These are phyloP conservation scores for Eidolon helvum DNA, from an alignment of 2,113 vertebrate species.

Conservation along the genomic window DNA sequence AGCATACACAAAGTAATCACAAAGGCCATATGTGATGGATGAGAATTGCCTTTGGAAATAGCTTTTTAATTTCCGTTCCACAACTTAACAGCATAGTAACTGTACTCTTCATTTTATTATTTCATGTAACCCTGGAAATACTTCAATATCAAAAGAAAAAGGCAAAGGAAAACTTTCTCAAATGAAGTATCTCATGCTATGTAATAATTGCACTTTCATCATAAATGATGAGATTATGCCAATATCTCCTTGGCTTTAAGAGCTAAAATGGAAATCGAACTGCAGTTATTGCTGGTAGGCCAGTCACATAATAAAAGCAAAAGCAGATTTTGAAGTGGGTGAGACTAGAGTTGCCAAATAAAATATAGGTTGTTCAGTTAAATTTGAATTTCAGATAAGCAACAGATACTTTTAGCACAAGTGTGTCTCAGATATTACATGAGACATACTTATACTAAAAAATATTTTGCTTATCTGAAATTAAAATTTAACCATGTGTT, in stretches of 20 bases:
- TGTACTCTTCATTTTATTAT: not conserved
- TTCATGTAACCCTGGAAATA: not conserved
- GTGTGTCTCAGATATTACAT: not conserved
- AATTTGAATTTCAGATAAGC: not conserved
- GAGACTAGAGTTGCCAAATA: not conserved
- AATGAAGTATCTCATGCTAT: conserved; percentile 58
- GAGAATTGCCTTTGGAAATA: not conserved
- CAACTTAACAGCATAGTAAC: not conserved
- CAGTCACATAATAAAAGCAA: not conserved
- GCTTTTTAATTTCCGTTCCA: conserved; percentile 12
- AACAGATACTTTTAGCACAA: not conserved
- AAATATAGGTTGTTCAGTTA: not conserved
- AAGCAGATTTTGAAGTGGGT: not conserved
- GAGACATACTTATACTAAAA: not conserved
- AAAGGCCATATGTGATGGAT: not conserved
- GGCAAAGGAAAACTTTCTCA: conserved; percentile 45
- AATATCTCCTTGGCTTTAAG: conserved; percentile 37
- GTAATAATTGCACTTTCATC: conserved; percentile 62
- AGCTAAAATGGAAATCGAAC: not conserved
- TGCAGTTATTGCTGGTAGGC: not conserved
- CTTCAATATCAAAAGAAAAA: conserved; percentile 2
- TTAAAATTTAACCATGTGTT: not conserved
- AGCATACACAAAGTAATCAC: not conserved
- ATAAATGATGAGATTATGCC: conserved; percentile 39
- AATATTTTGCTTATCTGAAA: not conserved